phyloP scores from a whole-genome alignment of 2,797 vertebrate species.

The Coranthus polyacanthus region DNA sequence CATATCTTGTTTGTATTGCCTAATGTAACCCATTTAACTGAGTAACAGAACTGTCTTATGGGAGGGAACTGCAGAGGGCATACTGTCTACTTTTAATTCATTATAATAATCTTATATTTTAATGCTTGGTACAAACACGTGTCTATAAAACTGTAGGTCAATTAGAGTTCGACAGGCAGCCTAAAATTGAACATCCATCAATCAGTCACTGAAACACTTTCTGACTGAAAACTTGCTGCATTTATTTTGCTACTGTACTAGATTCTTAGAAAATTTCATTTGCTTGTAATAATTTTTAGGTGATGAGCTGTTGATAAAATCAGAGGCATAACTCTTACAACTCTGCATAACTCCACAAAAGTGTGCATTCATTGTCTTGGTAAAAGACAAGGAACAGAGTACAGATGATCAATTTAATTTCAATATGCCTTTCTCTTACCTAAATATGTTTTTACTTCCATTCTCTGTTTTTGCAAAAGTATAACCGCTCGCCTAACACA shows the following conservation, averaged over 20 bases:
- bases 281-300: slow-evolving; percentile 4
- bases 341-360: too few relatives aligned
- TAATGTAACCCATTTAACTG: slow-evolving; percentile 41
- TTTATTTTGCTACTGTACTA: slow-evolving; percentile 21
- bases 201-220: slow-evolving; percentile 18
- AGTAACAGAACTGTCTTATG: slow-evolving; percentile 41
- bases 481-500: too few relatives aligned
- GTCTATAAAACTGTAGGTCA: slow-evolving; percentile 15
- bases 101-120: slow-evolving; percentile 23
- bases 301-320: too few relatives aligned
- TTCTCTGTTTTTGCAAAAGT: too few relatives aligned
- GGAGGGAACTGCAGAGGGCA: slow-evolving; percentile 43
- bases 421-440: too few relatives aligned
- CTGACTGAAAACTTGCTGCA: slow-evolving; percentile 20
- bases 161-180: slow-evolving; percentile 24
- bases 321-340: too few relatives aligned
- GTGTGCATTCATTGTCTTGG: too few relatives aligned
- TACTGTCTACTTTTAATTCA: slow-evolving; percentile 38
- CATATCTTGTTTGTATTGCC: slow-evolving; percentile 49
- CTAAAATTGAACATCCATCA: slow-evolving; percentile 36
- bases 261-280: background rate
- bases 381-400: too few relatives aligned
- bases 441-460: too few relatives aligned
- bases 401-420: too few relatives aligned
- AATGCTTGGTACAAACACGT: slow-evolving; percentile 9